Evolutionary conservation across 2,888 invertebrate species (phyloP).

Genomic region (Plagodis dolabraria): DNA sequence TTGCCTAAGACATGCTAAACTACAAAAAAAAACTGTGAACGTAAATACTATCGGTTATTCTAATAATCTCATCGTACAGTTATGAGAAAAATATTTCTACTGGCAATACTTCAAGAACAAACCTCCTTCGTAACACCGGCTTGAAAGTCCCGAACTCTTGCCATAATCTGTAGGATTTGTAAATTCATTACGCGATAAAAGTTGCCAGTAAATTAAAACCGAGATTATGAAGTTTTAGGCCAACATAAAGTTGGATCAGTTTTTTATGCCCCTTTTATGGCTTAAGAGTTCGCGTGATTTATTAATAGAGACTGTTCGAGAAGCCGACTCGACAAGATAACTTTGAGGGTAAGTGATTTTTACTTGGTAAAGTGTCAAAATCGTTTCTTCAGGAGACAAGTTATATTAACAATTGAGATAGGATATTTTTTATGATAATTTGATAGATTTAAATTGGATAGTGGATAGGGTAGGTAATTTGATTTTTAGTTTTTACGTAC

Average conservation of each 20-base stretch:
- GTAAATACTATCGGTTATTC: too few relatives aligned
- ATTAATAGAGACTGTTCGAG: constrained; percentile 18
- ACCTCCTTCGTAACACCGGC: constrained; percentile 12
- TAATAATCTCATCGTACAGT: neutral
- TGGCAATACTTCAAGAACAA: constrained; percentile 15
- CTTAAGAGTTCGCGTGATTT: constrained; percentile 34
- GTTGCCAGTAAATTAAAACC: constrained; percentile 63
- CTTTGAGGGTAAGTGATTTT: too few relatives aligned
- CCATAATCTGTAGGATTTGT: constrained; percentile 55
- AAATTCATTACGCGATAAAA: constrained; percentile 70
- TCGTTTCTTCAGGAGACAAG: too few relatives aligned
- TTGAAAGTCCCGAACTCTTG: constrained; percentile 30
- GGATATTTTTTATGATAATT: too few relatives aligned
- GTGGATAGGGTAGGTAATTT: too few relatives aligned
- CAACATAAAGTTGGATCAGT: constrained; percentile 46
- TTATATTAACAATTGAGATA: too few relatives aligned
- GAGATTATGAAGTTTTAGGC: constrained; percentile 60
- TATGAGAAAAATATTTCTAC: neutral
- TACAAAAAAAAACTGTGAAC: too few relatives aligned
- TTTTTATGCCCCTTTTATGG: constrained; percentile 46
- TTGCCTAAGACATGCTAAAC: too few relatives aligned
- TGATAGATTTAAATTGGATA: too few relatives aligned
- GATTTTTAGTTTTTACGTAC: too few relatives aligned
- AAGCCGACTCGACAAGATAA: neutral
- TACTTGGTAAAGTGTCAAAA: too few relatives aligned